Conservation (phyloP, 2,113 vertebrate genomes). For the Microtus oregoni region DNA sequence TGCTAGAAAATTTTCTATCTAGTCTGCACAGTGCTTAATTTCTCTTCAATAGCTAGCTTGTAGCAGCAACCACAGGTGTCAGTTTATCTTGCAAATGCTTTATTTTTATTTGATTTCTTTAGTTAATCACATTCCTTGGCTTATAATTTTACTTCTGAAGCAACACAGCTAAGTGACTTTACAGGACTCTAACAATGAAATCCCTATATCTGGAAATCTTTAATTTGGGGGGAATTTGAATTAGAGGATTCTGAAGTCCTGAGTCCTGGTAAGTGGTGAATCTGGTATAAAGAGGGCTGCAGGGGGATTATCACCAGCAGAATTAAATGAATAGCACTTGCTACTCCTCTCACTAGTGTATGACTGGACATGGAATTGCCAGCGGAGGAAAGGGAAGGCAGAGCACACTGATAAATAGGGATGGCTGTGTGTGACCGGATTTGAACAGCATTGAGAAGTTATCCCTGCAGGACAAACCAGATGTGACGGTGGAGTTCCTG, state of each 20-base stretch:
- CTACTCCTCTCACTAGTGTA: conserved; percentile 7
- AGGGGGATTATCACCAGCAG: not conserved
- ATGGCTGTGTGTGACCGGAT: not conserved
- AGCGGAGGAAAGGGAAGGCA: not conserved
- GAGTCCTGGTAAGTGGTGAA: not conserved
- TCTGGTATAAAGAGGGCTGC: not conserved
- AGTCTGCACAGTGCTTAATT: not conserved
- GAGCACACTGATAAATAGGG: not conserved
- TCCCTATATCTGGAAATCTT: not conserved
- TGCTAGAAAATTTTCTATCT: not conserved
- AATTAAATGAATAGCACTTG: conserved; percentile 30
- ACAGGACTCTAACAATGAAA: not conserved
- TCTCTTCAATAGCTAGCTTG: not conserved
- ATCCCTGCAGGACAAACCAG: not conserved
- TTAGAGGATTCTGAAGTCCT: not conserved
- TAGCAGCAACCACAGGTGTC: not conserved
- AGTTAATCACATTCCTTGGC: not conserved
- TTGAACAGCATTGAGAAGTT: not conserved
- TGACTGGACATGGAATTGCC: not conserved
- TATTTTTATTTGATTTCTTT: not conserved
- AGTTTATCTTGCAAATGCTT: not conserved
- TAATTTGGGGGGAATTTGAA: not conserved
- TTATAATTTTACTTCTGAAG: conserved; percentile 12
- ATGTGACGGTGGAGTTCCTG: not conserved
- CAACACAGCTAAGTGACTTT: not conserved